These are phyloP conservation scores for Vultur gryphus DNA, from an alignment of 2,797 vertebrate genomes.

Conservation along the genomic window DNA sequence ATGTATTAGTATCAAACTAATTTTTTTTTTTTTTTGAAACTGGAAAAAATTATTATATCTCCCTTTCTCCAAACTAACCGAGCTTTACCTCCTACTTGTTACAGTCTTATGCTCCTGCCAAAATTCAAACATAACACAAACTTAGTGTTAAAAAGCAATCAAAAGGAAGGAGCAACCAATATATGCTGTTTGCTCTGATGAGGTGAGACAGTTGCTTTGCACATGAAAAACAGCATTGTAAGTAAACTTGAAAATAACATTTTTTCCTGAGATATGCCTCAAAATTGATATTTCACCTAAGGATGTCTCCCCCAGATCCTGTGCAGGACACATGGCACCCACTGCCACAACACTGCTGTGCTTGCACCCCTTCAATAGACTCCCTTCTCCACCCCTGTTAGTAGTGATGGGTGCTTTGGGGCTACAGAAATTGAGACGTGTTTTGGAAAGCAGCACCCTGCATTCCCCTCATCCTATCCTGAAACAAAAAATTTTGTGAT, in stretches of 20 bases:
- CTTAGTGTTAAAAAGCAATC: not conserved
- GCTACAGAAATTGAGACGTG: not conserved
- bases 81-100: not conserved
- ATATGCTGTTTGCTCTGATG: not conserved
- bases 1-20: not conserved
- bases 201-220: not conserved
- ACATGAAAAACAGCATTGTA: not conserved
- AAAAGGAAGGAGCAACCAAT: not conserved
- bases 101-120: not conserved
- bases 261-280: not conserved
- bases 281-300: not conserved
- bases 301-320: not conserved
- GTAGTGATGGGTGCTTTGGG: not conserved
- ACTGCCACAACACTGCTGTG: not conserved
- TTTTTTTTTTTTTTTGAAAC: not conserved
- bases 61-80: not conserved
- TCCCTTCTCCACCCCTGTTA: not conserved
- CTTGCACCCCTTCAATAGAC: not conserved
- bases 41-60: not conserved
- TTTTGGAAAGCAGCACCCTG: not conserved
- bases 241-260: not conserved
- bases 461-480: not conserved
- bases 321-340: fast-evolving
- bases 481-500: too few species aligned
- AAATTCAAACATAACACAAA: not conserved